Base-by-base conservation (phyloP, 2,797 vertebrate genomes). In the Coregonus sp. region DNA sequence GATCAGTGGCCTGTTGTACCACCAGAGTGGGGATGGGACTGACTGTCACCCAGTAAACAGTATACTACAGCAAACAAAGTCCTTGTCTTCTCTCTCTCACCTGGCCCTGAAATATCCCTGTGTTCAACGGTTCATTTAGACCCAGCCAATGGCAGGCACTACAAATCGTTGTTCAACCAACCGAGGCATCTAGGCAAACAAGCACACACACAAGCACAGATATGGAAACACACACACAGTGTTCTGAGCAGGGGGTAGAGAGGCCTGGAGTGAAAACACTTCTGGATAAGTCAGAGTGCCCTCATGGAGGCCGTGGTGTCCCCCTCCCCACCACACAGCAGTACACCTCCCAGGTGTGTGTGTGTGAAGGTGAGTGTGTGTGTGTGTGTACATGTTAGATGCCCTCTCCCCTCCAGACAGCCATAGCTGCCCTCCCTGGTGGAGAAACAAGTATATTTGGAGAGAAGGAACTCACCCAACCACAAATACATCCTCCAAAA, bases 241-340 rank as follows among this genome's bases (percentile, higher is more conserved):
- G n/a, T 33, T 61, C 40, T 47, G 33, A 7, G 35, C 56, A 63
- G 18, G 18, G 54, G 51, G 31, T 47, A 47, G 74, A 50, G n/a
- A n/a, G 65, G 40, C 2, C 40, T 47, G 52, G 18, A 56, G 4
- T 56, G 52, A 56, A 54, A 54, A 54, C 51, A 52, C 54, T 72
- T 15, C 61, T 83, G 80, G 81, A 82, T 76, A 78, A 74, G 69
- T 78, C 70, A 78, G 81, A 80, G n/a, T 31, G 59, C 68, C 77
- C 78, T 74, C 75, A 81, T 83, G 75, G 72, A 84, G 74, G 74
- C 78, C 12, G 70, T 15, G 74, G 61, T 74, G 50, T 51, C 73
- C 59, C 68, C 77, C 33, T 76, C 75, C 74, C 61, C 76, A 74
- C 78, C 78, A 74, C 73, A 59, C 52, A 75, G 40, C 25, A 51